Percentiles rank a stretch among this genome's conserved stretches.
Evolutionary conservation across 1,140 invertebrate species (phyloP).

Genomic region (Solen grandis): DNA sequence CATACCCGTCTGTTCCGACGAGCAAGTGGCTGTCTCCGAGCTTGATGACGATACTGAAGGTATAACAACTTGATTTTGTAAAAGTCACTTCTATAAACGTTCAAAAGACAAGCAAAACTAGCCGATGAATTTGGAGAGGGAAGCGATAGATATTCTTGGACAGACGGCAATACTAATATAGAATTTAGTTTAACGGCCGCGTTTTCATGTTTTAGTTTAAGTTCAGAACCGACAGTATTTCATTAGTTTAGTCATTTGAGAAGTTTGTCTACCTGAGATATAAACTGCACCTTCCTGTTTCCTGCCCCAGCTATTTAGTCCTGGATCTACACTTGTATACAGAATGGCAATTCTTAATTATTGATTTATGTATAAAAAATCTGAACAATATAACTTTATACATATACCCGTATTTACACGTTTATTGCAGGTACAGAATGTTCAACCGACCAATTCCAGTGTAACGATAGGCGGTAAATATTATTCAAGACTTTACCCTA

Average conservation of each 20-base stretch:
- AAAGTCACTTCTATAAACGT: no score
- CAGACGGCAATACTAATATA: not conserved
- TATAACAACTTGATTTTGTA: no score
- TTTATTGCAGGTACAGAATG: conserved; percentile 11
- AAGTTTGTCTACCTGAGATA: no score
- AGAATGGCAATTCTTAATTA: not conserved
- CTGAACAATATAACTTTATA: no score
- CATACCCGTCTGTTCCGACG: conserved; percentile 55
- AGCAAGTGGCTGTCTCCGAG: not conserved
- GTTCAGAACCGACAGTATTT: no score
- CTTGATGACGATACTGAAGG: not conserved
- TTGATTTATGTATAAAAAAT: not conserved
- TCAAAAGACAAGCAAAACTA: not conserved
- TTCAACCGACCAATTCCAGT: not conserved
- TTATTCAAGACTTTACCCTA: no score
- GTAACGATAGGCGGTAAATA: conserved; percentile 11
- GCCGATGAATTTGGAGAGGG: not conserved
- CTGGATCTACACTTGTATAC: not conserved
- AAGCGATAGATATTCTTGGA: not conserved
- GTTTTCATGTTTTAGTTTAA: no score
- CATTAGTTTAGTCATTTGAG: no score
- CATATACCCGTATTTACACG: no score
- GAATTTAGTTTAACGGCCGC: not conserved
- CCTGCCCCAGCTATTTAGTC: no score
- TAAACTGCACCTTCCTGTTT: no score